phyloP scores from a whole-genome alignment of 2,888 invertebrate species.

The Euzophera pinguis region DNA sequence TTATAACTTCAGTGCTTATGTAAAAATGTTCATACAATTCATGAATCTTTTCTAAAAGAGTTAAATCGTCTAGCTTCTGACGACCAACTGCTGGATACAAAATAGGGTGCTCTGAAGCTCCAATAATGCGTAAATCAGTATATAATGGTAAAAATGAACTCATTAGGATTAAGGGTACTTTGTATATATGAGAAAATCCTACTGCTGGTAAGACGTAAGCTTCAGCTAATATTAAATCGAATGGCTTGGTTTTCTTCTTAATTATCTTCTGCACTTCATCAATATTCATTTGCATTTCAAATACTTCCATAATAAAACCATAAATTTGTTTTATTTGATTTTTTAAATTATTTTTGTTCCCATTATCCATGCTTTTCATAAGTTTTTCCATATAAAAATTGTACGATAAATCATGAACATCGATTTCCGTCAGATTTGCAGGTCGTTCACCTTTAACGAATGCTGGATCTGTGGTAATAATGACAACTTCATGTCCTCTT shows the following conservation, averaged over 20 bases:
- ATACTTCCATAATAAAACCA: slow-evolving; percentile 14
- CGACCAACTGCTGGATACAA: background rate
- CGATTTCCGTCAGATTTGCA: slow-evolving; percentile 43
- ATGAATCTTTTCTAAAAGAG: slow-evolving; percentile 26
- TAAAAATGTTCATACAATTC: slow-evolving; percentile 19
- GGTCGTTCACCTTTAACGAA: slow-evolving; percentile 24
- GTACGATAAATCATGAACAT: slow-evolving; percentile 39
- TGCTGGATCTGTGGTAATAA: background rate
- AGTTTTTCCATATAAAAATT: slow-evolving; percentile 22
- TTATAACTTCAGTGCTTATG: background rate
- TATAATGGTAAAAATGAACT: slow-evolving; percentile 33
- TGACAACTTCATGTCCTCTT: slow-evolving; percentile 28
- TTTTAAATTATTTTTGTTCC: slow-evolving; percentile 17
- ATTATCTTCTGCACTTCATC: slow-evolving; percentile 30
- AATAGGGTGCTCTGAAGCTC: slow-evolving; percentile 26
- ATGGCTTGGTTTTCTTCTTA: slow-evolving; percentile 25
- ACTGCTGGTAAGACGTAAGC: slow-evolving; percentile 25
- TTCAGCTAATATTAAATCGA: slow-evolving; percentile 39
- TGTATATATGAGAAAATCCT: slow-evolving; percentile 29
- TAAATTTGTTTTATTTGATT: slow-evolving; percentile 12
- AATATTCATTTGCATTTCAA: slow-evolving; percentile 19
- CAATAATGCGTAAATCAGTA: slow-evolving; percentile 21
- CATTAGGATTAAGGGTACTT: slow-evolving; percentile 36
- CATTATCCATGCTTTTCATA: slow-evolving; percentile 1
- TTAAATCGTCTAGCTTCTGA: background rate